phyloP scores from a whole-genome alignment of 2,888 invertebrate species.

The Esperia sulphurella region DNA sequence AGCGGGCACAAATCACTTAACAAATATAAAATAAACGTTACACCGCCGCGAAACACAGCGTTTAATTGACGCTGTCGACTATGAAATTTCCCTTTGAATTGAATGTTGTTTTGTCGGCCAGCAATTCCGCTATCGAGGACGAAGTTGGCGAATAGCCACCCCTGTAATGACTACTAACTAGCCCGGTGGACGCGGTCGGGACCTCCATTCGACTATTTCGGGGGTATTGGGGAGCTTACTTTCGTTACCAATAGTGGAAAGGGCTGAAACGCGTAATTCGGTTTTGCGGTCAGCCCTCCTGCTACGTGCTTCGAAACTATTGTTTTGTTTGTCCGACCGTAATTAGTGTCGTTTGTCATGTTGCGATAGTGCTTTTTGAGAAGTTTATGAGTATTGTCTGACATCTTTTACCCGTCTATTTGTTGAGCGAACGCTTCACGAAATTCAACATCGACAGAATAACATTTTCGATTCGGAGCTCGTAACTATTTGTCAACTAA shows the following conservation, averaged over 20 bases:
- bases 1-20: conserved; percentile 31
- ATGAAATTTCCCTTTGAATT: conserved; percentile 59
- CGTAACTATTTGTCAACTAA: conserved; percentile 1
- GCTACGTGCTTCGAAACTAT: conserved; percentile 39
- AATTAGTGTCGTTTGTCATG: conserved; percentile 48
- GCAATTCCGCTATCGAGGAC: conserved; percentile 38
- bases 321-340: conserved; percentile 48
- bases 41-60: conserved; percentile 27
- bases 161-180: conserved; percentile 64
- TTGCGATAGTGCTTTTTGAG: conserved; percentile 32
- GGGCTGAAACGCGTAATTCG: conserved; percentile 44
- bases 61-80: conserved; percentile 48
- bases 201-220: conserved; percentile 9
- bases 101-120: conserved; percentile 42
- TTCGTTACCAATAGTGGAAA: conserved; percentile 46
- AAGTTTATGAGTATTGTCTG: conserved; percentile 1
- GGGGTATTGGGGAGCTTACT: conserved; percentile 30
- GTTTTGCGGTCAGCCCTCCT: conserved; percentile 50
- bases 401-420: neutral
- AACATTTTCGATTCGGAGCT: neutral
- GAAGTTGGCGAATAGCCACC: conserved; percentile 45
- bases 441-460: neutral
- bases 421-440: neutral
- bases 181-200: conserved; percentile 24
- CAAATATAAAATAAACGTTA: conserved; percentile 32